These are phyloP conservation scores for Oeneis ivallda DNA, from an alignment of 2,888 invertebrate genomes.

Conservation along the genomic window DNA sequence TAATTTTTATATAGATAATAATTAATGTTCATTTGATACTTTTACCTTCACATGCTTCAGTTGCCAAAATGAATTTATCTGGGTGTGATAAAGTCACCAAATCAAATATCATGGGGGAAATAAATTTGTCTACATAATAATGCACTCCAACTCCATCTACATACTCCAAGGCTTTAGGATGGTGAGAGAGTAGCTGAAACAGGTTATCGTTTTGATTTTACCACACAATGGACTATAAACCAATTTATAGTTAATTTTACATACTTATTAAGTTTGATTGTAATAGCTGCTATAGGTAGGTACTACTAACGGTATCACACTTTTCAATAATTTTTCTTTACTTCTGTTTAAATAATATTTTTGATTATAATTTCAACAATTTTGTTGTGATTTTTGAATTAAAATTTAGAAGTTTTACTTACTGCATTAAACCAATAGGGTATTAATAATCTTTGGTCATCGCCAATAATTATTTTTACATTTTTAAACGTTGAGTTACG, in stretches of 20 bases:
- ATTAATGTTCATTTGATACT: no score
- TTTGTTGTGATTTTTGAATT: neutral
- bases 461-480: slow-evolving; percentile 86
- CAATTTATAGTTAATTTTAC: no score
- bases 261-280: no score
- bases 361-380: no score
- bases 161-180: slow-evolving; percentile 73
- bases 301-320: no score
- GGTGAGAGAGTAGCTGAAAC: slow-evolving; percentile 10
- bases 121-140: slow-evolving; percentile 87
- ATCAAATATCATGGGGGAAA: slow-evolving; percentile 79
- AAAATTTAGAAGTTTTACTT: slow-evolving; percentile 44
- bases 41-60: slow-evolving; percentile 88
- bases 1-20: no score
- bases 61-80: slow-evolving; percentile 86
- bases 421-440: slow-evolving; percentile 85
- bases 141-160: slow-evolving; percentile 90
- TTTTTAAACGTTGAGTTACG: slow-evolving; percentile 79
- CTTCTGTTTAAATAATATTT: no score
- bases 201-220: neutral
- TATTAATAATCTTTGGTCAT: slow-evolving; percentile 86
- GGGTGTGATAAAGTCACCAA: slow-evolving; percentile 81
- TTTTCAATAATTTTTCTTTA: no score
- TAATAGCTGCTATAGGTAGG: no score
- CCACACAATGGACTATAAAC: no score